These are phyloP conservation scores for Rhagologus leucostigma DNA, from an alignment of 2,113 vertebrate species.

Conservation along the genomic window DNA sequence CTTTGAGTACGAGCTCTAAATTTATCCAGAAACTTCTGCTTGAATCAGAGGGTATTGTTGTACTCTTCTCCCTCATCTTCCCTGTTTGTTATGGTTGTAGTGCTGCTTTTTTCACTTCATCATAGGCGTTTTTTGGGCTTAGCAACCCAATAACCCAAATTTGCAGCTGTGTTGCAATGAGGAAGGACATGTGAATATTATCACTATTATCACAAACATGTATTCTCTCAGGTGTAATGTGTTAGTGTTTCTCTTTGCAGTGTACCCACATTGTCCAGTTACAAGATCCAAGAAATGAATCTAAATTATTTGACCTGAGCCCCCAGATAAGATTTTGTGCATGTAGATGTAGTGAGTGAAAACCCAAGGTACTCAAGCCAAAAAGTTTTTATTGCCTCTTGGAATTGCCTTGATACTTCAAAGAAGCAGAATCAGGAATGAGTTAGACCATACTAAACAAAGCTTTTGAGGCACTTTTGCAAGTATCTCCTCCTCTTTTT, in stretches of 20 bases:
- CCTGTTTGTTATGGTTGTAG: background rate
- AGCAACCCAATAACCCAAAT: background rate
- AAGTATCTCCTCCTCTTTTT: background rate
- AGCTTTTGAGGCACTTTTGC: background rate
- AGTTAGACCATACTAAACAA: background rate
- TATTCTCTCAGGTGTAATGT: background rate
- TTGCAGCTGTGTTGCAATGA: background rate
- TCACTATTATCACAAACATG: background rate
- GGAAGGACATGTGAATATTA: background rate
- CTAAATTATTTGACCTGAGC: background rate
- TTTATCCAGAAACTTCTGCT: background rate
- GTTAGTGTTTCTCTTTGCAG: background rate
- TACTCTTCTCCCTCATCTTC: background rate
- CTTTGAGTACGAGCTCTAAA: background rate
- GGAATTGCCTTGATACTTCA: background rate
- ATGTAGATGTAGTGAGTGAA: background rate
- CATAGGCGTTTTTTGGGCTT: background rate
- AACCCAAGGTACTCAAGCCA: background rate
- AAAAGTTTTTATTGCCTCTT: background rate
- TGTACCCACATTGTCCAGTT: background rate
- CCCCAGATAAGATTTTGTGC: background rate
- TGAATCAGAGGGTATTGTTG: background rate
- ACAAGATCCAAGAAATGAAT: background rate
- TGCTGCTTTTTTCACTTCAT: conserved; percentile 1
- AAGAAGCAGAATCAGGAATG: background rate